A percentile compares a stretch with the other conserved stretches of the same genome.
phyloP scores from a whole-genome alignment of 2,113 vertebrate genomes.

The Pyrgilauda ruficollis region DNA sequence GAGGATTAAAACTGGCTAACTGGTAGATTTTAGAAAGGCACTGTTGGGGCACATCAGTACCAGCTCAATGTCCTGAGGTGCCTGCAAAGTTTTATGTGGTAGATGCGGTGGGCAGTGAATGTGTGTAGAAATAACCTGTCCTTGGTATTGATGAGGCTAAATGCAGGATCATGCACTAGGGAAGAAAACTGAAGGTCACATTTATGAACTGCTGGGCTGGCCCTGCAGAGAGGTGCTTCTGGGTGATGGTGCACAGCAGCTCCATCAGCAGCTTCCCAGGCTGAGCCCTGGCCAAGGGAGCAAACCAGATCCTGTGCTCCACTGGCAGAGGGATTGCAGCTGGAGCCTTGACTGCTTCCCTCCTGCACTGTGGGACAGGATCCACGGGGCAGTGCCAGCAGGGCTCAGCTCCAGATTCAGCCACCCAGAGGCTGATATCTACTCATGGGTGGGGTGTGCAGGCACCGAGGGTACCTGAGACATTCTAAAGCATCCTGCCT shows the following conservation, averaged over 20 bases:
- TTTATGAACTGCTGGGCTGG: background rate
- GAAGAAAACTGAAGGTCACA: background rate
- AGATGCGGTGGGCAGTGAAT: background rate
- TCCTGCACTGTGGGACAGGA: background rate
- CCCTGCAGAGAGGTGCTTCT: background rate
- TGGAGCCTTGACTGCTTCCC: background rate
- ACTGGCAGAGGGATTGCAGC: background rate
- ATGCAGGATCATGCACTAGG: background rate
- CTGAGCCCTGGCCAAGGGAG: background rate
- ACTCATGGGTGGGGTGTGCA: background rate
- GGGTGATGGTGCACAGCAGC: background rate
- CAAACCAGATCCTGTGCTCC: background rate
- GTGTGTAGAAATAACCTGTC: background rate
- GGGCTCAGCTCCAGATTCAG: background rate
- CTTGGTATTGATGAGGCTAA: background rate
- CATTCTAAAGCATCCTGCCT: background rate
- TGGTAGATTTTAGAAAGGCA: background rate
- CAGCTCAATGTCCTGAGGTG: background rate
- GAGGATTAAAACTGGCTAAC: background rate
- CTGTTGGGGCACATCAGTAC: background rate
- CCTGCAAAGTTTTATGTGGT: background rate
- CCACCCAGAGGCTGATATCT: background rate
- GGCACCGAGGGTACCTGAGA: background rate
- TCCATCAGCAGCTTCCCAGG: background rate
- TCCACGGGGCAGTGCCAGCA: background rate